phyloP scores from a whole-genome alignment of 64 coral and sea anemone genomes.

The Pocillopora verrucosa region DNA sequence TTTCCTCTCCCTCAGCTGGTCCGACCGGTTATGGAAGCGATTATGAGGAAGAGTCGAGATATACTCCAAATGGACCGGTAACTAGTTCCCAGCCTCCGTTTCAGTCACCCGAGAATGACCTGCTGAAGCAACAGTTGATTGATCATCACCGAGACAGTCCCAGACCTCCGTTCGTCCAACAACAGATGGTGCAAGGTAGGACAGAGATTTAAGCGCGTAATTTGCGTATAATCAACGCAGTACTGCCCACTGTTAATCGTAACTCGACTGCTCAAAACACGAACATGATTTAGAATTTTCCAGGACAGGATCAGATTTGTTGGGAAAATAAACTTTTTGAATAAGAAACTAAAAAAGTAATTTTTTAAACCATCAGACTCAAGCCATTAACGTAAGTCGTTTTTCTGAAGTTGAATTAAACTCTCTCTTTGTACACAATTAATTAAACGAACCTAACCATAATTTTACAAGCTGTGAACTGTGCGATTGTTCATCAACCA shows the following conservation, averaged over 20 bases:
- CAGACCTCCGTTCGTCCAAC: constrained; percentile 36
- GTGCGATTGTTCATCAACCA: background rate
- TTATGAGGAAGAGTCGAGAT: constrained; percentile 68
- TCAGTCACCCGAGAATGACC: constrained; percentile 62
- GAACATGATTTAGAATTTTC: too few species aligned
- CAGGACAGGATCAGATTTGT: too few species aligned
- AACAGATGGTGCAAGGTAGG: constrained; percentile 67
- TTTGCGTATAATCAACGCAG: background rate
- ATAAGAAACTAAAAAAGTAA: too few species aligned
- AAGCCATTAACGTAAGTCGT: too few species aligned
- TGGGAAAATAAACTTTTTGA: too few species aligned
- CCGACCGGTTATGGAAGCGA: constrained; percentile 74
- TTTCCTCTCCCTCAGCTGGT: background rate
- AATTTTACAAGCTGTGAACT: background rate
- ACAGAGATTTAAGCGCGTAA: background rate
- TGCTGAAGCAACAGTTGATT: constrained; percentile 71
- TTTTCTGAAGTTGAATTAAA: too few species aligned
- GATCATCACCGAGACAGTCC: constrained; percentile 63
- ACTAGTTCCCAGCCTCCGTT: constrained; percentile 37
- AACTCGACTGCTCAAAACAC: too few species aligned
- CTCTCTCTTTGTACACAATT: too few species aligned
- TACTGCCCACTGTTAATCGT: too few species aligned
- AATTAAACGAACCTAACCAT: too few species aligned
- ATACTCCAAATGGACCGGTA: constrained; percentile 58
- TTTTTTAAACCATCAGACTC: too few species aligned